Evolutionary conservation across 2,113 vertebrate genomes (phyloP).

Genomic region (Euleptes europaea): DNA sequence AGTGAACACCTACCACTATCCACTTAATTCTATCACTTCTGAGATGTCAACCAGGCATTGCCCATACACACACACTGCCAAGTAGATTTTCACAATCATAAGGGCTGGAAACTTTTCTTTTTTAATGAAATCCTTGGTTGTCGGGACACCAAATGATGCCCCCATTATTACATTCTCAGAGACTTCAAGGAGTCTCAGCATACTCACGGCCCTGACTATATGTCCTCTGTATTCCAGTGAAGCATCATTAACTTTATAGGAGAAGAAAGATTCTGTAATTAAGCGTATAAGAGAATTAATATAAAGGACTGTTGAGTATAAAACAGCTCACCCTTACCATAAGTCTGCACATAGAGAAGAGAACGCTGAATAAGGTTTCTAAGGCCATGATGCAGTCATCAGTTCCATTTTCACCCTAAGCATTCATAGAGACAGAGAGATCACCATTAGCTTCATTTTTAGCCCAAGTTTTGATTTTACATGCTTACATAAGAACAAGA

Average conservation of each 20-base stretch:
- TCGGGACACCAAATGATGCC: background rate
- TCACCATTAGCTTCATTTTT: background rate
- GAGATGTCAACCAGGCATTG: background rate
- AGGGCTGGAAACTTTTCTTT: background rate
- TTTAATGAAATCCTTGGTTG: background rate
- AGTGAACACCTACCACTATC: too few species aligned
- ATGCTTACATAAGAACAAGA: background rate
- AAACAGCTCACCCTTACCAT: conserved; percentile 85
- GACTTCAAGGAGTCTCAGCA: background rate
- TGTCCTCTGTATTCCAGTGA: background rate
- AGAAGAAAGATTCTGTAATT: background rate
- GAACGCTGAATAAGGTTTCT: conserved; percentile 94
- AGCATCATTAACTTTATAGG: background rate
- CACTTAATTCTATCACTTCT: background rate
- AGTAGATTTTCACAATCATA: background rate
- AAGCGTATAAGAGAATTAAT: background rate
- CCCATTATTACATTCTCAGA: too few species aligned
- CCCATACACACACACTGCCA: background rate
- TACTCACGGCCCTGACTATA: background rate
- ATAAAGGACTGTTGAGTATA: background rate
- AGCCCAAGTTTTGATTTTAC: background rate
- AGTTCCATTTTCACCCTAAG: conserved; percentile 89
- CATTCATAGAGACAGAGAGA: conserved; percentile 18
- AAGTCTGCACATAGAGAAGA: conserved; percentile 96
- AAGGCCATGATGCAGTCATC: conserved; percentile 92